A percentile compares a stretch with the other conserved stretches of the same genome.
Conservation (phyloP, 2,113 vertebrate species). For the Nannospalax galili region DNA sequence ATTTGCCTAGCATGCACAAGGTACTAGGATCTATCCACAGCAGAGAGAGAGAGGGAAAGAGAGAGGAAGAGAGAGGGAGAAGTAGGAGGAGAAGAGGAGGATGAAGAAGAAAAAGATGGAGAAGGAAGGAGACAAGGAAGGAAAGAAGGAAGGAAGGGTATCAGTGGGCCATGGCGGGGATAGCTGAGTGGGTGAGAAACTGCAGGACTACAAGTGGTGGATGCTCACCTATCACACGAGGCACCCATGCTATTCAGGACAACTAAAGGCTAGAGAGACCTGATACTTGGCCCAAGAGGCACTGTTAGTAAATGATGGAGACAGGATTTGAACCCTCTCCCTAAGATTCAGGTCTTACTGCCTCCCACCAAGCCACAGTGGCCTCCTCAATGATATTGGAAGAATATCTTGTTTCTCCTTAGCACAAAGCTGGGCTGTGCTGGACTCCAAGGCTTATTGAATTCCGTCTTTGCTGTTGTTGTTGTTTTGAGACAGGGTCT, state of each 20-base stretch:
- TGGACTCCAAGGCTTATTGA: background rate
- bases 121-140: too few species aligned
- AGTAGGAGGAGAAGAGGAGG: rapidly evolving
- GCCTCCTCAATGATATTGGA: rapidly evolving
- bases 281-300: background rate
- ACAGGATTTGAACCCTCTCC: background rate
- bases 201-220: too few species aligned
- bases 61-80: rapidly evolving
- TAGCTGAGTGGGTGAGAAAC: background rate
- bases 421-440: rapidly evolving
- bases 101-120: too few species aligned
- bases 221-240: rapidly evolving
- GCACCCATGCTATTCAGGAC: background rate
- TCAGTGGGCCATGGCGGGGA: background rate
- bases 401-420: rapidly evolving
- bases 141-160: background rate
- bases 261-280: background rate
- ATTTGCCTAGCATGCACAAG: background rate
- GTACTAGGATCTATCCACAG: background rate
- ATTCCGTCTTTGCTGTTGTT: background rate
- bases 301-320: background rate
- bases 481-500: too few species aligned
- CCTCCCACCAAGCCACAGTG: background rate
- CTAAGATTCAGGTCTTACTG: background rate
- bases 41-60: too few species aligned